Evolutionary conservation across 2,797 vertebrate species (phyloP), one percentile per base, ranked within the genome.

Genomic region (Sebastiscus albofasciatus): DNA sequence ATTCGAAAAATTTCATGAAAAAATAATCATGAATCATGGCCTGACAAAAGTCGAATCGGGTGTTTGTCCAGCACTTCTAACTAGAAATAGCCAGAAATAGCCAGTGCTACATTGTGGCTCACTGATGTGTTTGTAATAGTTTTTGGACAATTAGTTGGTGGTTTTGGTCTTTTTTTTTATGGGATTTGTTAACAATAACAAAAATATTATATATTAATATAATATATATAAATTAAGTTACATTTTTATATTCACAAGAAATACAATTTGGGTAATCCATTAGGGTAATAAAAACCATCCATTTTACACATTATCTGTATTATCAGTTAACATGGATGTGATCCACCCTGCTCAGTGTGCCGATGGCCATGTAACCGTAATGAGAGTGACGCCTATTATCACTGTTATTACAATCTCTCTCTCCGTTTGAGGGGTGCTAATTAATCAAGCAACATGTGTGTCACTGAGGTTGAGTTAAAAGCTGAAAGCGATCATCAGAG

Each of bases 361-460:
- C 83, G 78, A 82, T 59, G 52, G 49, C 27, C 33, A 6, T 52
- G 75, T 78, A 33, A 46, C 31, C 33, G 22, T 24, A 2, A 52
- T 4, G 56, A 70, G 49, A 68, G 67, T 66, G 49, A 72, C n/a
- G 75, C 12, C 62, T 74, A 31, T 64, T 59, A 49, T 81, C 60
- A 24, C 39, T 78, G 60, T 79, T 77, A 73, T 83, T 58, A 49
- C 39, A 56, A 11, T 24, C 75, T 69, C 62, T 69, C 66, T 54
- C 74, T 72, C 58, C 5, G 36, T 88, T 77, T 82, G 67, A 75
- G 5, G 49, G 55, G 79, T 71, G 67, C 79, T 87, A 81, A 89
- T 88, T 84, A 87, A 87, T 84, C 67, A 77, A 83, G 76, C 85
- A 68, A 69, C 66, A 65, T 60, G 49, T 68, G 74, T 83, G 81